phyloP scores from a whole-genome alignment of 2,888 invertebrate genomes.

The Rhorus exstirpatorius region DNA sequence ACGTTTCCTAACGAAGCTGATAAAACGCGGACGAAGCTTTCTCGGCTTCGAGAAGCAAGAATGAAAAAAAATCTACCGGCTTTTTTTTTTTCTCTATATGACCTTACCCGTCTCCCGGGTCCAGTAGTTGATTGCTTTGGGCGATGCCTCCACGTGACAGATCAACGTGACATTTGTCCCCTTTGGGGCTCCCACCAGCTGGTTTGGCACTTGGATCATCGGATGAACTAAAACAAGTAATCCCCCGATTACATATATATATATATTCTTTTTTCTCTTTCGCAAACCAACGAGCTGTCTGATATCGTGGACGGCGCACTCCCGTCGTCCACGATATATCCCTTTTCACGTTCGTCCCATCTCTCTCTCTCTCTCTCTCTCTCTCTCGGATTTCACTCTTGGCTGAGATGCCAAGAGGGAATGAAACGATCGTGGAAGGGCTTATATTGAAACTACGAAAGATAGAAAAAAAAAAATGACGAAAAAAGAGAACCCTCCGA shows the following conservation, averaged over 20 bases:
- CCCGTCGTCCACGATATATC: not conserved
- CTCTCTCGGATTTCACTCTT: slow-evolving; percentile 4
- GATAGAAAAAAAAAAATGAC: slow-evolving; percentile 26
- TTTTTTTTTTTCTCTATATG: slow-evolving; percentile 32
- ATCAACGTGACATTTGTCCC: slow-evolving; percentile 95
- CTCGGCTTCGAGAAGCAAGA: not conserved
- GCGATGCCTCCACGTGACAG: slow-evolving; percentile 96
- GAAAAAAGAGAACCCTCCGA: not conserved
- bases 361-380: not conserved
- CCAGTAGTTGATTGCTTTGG: slow-evolving; percentile 98
- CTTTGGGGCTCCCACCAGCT: slow-evolving; percentile 95
- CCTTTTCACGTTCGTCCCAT: slow-evolving; percentile 10
- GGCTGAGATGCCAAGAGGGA: slow-evolving; percentile 7
- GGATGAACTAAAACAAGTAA: slow-evolving; percentile 92
- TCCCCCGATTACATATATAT: slow-evolving; percentile 59
- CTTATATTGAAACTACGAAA: slow-evolving; percentile 23
- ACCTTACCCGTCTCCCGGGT: slow-evolving; percentile 93
- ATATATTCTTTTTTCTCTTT: slow-evolving; percentile 18
- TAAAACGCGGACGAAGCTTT: slow-evolving; percentile 10
- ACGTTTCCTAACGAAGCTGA: slow-evolving; percentile 10
- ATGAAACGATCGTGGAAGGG: slow-evolving; percentile 26
- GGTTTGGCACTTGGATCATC: slow-evolving; percentile 96
- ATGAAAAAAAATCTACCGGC: not conserved
- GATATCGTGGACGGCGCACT: slow-evolving; percentile 32
- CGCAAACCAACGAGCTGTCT: slow-evolving; percentile 41